Conservation (phyloP, 1,140 invertebrate species). For the Leguminivora glycinivorella region DNA sequence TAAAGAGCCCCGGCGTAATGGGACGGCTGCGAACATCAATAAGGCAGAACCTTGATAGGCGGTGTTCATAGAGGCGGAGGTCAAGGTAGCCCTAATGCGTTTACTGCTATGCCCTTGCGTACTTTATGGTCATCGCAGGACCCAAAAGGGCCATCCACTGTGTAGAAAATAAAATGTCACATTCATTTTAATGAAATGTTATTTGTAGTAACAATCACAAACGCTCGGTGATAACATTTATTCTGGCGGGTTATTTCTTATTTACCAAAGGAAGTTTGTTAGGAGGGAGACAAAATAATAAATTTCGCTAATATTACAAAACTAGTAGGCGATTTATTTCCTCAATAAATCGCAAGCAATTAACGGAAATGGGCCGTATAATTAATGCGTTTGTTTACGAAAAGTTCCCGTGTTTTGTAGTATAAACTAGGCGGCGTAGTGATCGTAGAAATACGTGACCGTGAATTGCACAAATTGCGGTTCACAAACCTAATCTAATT, state of each 20-base stretch:
- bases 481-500: slow-evolving; percentile 21
- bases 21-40: slow-evolving; percentile 44
- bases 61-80: slow-evolving; percentile 42
- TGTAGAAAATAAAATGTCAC: slow-evolving; percentile 22
- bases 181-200: slow-evolving; percentile 23
- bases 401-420: slow-evolving; percentile 23
- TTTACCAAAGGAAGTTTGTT: background rate
- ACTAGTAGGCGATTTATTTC: slow-evolving; percentile 27
- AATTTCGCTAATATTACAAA: slow-evolving; percentile 25
- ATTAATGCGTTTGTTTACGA: slow-evolving; percentile 28
- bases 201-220: background rate
- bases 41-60: slow-evolving; percentile 51
- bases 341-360: slow-evolving; percentile 31
- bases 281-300: slow-evolving; percentile 7
- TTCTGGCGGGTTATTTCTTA: background rate
- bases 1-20: slow-evolving; percentile 39
- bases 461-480: slow-evolving; percentile 19
- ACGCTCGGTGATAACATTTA: background rate
- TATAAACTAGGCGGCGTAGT: background rate
- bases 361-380: slow-evolving; percentile 32
- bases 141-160: slow-evolving; percentile 39
- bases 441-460: slow-evolving; percentile 19
- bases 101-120: slow-evolving; percentile 51
- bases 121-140: slow-evolving; percentile 56
- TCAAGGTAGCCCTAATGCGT: slow-evolving; percentile 58